Conservation (phyloP, 2,113 vertebrate genomes). For the Spilogale gracilis region DNA sequence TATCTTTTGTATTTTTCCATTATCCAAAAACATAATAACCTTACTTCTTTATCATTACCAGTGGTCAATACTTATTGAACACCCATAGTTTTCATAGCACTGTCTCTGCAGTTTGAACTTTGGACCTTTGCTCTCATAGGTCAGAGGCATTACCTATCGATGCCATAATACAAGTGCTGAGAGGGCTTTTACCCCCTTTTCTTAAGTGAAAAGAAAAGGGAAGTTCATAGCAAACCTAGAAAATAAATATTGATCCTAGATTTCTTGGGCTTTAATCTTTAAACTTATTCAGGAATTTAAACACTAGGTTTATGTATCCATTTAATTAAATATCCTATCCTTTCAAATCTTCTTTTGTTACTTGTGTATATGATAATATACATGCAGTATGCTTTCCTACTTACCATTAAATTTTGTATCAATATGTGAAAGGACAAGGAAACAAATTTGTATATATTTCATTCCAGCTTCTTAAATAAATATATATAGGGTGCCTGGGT, state of each 20-base stretch:
- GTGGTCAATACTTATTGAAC: conserved; percentile 80
- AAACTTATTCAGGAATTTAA: conserved; percentile 60
- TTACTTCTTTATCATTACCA: conserved; percentile 78
- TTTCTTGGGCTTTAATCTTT: conserved; percentile 68
- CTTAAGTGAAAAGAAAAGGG: conserved; percentile 52
- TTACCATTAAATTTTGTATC: conserved; percentile 50
- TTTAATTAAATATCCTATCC: conserved; percentile 57
- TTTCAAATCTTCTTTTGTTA: conserved; percentile 56
- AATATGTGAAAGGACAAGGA: conserved; percentile 36
- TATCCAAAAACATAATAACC: conserved; percentile 77
- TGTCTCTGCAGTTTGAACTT: conserved; percentile 79
- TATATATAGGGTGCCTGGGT: too few relatives aligned
- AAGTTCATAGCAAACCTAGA: conserved; percentile 38
- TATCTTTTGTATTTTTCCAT: conserved; percentile 81
- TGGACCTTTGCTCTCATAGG: conserved; percentile 78
- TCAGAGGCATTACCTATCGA: conserved; percentile 73
- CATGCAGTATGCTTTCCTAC: neutral
- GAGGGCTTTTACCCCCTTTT: neutral
- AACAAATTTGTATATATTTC: conserved; percentile 5
- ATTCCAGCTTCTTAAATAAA: conserved; percentile 40
- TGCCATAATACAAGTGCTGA: conserved; percentile 49
- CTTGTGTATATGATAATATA: conserved; percentile 18
- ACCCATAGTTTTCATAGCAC: conserved; percentile 64
- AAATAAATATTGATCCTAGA: conserved; percentile 57
- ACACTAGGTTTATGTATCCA: neutral